A percentile compares a stretch with the other conserved stretches of the same genome.
These are phyloP conservation scores for Varanus komodoensis DNA, from an alignment of 2,113 vertebrate genomes.

Conservation along the genomic window DNA sequence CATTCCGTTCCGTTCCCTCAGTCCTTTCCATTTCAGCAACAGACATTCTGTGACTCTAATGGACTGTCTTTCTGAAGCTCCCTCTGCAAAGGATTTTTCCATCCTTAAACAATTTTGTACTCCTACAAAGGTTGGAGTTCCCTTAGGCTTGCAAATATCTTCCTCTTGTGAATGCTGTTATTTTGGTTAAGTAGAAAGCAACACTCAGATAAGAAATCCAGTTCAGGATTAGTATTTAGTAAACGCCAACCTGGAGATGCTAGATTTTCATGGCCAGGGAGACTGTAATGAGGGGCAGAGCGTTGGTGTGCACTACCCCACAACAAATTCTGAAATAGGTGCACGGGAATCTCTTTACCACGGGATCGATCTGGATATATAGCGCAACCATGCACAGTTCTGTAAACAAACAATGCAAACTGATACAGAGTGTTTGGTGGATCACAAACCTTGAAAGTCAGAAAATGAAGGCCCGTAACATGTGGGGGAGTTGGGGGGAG, in stretches of 20 bases:
- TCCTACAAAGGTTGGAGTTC: too few relatives aligned
- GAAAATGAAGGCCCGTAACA: accelerated
- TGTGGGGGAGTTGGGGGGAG: neutral
- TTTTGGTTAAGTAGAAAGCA: neutral
- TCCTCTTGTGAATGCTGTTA: neutral
- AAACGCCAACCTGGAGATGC: neutral
- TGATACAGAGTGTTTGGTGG: neutral
- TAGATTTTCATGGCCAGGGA: neutral
- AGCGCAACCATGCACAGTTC: neutral
- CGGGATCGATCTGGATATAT: neutral
- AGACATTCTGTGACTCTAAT: too few relatives aligned
- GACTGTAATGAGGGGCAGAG: neutral
- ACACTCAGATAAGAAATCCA: neutral
- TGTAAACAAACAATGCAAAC: neutral
- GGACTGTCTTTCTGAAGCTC: too few relatives aligned
- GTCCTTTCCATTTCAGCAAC: too few relatives aligned
- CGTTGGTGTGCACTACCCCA: too few relatives aligned
- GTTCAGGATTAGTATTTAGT: neutral
- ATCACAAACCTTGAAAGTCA: neutral
- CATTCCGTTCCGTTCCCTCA: too few relatives aligned
- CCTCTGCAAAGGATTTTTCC: too few relatives aligned
- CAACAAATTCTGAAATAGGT: neutral
- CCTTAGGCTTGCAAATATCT: too few relatives aligned
- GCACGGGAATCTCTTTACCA: neutral
- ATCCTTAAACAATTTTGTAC: too few relatives aligned